Evolutionary conservation across 2,797 vertebrate species (phyloP).

Genomic region (Cephalopachus bancanus): DNA sequence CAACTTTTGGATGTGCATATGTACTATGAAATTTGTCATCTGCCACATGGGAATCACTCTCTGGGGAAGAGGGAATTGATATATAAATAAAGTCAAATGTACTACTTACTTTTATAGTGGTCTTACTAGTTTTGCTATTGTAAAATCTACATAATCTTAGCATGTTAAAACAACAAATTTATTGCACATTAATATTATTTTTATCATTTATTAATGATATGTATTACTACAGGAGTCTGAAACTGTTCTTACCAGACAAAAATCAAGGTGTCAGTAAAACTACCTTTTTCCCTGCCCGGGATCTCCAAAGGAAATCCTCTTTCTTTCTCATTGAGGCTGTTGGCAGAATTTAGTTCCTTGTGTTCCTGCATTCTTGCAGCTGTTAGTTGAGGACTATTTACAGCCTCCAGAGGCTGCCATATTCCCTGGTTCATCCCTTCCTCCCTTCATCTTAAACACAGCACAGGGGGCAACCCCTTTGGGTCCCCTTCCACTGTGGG

Average conservation of each 20-base stretch:
- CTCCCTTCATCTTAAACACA: background rate
- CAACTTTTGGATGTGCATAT: background rate
- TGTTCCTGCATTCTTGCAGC: background rate
- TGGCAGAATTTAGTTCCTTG: background rate
- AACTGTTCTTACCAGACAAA: background rate
- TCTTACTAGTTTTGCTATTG: background rate
- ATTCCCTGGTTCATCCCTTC: background rate
- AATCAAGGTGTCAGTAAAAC: background rate
- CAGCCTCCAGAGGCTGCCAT: background rate
- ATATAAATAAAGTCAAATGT: background rate
- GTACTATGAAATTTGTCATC: background rate
- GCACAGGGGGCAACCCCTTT: no score
- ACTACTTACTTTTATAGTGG: background rate
- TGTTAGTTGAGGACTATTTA: background rate
- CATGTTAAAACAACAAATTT: background rate
- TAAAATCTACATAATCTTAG: background rate
- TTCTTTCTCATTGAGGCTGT: background rate
- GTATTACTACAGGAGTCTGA: background rate
- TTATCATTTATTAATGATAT: no score
- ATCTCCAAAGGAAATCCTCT: background rate
- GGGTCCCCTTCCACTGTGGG: no score
- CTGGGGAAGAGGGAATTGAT: background rate
- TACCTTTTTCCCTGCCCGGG: background rate
- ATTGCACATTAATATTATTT: no score
- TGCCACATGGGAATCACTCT: background rate